These are phyloP conservation scores for Terrapene triunguis DNA, from an alignment of 2,113 vertebrate species.

Conservation along the genomic window DNA sequence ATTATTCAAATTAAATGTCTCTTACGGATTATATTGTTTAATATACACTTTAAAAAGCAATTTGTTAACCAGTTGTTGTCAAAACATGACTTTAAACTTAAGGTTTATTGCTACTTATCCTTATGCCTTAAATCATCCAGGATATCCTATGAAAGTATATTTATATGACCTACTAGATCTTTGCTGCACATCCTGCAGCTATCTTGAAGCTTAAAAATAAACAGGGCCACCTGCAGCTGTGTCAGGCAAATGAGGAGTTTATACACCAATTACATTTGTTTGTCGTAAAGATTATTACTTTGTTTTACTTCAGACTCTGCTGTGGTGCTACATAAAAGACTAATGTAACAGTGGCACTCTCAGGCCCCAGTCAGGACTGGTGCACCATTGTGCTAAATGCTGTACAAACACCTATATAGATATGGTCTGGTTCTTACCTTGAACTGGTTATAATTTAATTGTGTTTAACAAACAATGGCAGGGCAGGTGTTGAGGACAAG, in stretches of 20 bases:
- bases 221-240: neutral
- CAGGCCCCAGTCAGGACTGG: constrained; percentile 63
- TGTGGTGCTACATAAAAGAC: neutral
- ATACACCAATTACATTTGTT: neutral
- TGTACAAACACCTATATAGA: constrained; percentile 72
- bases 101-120: neutral
- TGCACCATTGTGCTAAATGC: constrained; percentile 60
- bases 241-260: constrained; percentile 18
- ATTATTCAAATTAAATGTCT: neutral
- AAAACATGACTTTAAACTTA: neutral
- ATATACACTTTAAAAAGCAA: neutral
- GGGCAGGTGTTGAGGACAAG: constrained; percentile 24
- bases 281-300: neutral
- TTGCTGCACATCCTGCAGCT: neutral
- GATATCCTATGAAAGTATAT: neutral
- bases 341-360: constrained; percentile 35
- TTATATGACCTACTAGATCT: neutral
- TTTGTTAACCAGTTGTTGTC: neutral
- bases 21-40: neutral
- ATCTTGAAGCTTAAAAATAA: neutral
- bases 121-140: neutral
- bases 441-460: constrained; percentile 66
- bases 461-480: constrained; percentile 22
- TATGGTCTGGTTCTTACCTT: constrained; percentile 63
- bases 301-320: neutral